Evolutionary conservation across 2,888 invertebrate genomes (phyloP).

Genomic region (Nipponacmea schrenckii): DNA sequence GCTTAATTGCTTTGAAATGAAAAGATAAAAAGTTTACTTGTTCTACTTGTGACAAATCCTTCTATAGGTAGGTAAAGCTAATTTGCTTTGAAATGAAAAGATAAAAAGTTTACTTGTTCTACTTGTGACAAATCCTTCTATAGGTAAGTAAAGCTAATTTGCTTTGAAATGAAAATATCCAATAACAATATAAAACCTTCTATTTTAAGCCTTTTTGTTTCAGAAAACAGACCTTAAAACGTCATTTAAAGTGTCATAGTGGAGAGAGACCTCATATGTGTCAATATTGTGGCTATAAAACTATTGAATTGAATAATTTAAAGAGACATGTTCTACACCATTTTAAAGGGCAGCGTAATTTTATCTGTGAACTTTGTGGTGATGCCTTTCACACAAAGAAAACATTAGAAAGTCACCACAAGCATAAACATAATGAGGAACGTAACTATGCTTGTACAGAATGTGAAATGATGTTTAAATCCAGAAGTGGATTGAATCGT

Average conservation of each 20-base stretch:
- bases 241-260: slow-evolving; percentile 58
- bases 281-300: slow-evolving; percentile 63
- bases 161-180: too few species aligned
- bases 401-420: slow-evolving; percentile 65
- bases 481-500: slow-evolving; percentile 44
- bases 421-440: slow-evolving; percentile 64
- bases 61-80: slow-evolving; percentile 39
- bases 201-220: slow-evolving; percentile 10
- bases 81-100: too few species aligned
- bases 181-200: too few species aligned
- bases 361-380: slow-evolving; percentile 67
- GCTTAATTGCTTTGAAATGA: too few species aligned
- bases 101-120: too few species aligned
- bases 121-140: too few species aligned
- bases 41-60: slow-evolving; percentile 57
- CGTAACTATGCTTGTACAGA: slow-evolving; percentile 55
- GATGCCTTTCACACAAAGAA: slow-evolving; percentile 65
- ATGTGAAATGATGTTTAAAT: slow-evolving; percentile 57
- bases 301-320: slow-evolving; percentile 59
- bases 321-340: slow-evolving; percentile 64
- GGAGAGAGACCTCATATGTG: slow-evolving; percentile 55
- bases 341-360: slow-evolving; percentile 57
- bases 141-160: too few species aligned
- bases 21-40: slow-evolving; percentile 48
- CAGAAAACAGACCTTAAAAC: slow-evolving; percentile 54